Evolutionary conservation across 2,888 invertebrate genomes (phyloP), one percentile per base, ranked within the genome.

Genomic region (Carterocephalus palaemon): DNA sequence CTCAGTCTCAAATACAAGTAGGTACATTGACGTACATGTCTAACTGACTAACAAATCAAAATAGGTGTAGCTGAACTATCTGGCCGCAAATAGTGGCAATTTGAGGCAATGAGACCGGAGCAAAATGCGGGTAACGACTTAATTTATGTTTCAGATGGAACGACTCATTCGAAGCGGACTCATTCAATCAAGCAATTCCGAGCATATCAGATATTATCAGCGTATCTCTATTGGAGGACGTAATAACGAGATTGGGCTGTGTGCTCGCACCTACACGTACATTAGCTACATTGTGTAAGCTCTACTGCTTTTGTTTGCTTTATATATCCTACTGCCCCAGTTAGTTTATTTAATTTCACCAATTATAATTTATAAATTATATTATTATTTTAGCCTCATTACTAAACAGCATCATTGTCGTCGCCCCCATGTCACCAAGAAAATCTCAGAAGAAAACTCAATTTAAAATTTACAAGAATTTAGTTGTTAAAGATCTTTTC

Each of bases 91-190:
- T 17, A 26, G 20, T 26, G 12, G 26, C 19, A 19, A 19, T 28
- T 19, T 40, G 40, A 10, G 22, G 20, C 31, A 40, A 31, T 40
- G 31, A 40, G 40, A 40, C 40, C 40, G 40, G 31, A 28, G 10
- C 38, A 40, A 40, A 40, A 40, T 32, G 40, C 40, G 40, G 22
- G 39, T 40, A 40, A 40, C 40, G 31, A 40, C 13, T 32, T 40
- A 32, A 40, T 40, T 40, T 40, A 40, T 40, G 40, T 40, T 23
- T 23, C 40, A 32, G 31, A 38, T 16, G 16, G 5, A 28, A 19
- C 17, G n/a, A 28, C 22, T 19, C 22, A 31, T 40, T 15, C 15
- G 31, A 16, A 29, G 5, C 13, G 10, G 26, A 19, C 13, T 29
- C 15, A 29, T 29, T 39, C 39, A 39, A 39, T 39, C 29, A 29